phyloP scores from a whole-genome alignment of 2,888 invertebrate genomes.

The Deilephila elpenor region DNA sequence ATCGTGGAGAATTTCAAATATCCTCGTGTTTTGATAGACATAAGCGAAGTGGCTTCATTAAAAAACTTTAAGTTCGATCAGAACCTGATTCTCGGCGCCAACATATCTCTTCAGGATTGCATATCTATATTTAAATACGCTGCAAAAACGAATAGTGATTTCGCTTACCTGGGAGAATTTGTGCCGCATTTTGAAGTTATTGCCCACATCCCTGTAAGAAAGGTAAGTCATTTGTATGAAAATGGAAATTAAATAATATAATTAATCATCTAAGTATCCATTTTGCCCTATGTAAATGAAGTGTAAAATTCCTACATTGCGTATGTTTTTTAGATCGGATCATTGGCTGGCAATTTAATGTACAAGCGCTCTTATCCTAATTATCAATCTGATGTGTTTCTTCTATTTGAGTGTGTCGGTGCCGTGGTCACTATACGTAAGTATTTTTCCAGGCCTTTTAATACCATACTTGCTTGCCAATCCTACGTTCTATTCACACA shows the following conservation, averaged over 20 bases:
- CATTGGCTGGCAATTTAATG: conserved; percentile 88
- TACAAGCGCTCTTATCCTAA: conserved; percentile 84
- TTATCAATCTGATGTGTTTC: conserved; percentile 88
- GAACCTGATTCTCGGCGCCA: conserved; percentile 83
- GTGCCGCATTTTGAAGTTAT: conserved; percentile 85
- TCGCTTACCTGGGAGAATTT: conserved; percentile 81
- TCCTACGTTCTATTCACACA: too few relatives aligned
- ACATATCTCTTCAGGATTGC: conserved; percentile 82
- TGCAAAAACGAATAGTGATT: conserved; percentile 65
- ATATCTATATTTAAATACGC: conserved; percentile 76
- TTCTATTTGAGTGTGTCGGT: conserved; percentile 84
- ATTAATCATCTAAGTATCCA: not conserved
- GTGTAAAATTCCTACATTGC: too few relatives aligned
- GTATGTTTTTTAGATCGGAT: conserved; percentile 77
- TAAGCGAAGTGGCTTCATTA: conserved; percentile 62
- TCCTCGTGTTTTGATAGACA: conserved; percentile 63
- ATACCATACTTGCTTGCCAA: too few relatives aligned
- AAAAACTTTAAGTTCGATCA: conserved; percentile 66
- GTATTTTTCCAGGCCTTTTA: conserved; percentile 40
- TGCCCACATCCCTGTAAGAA: conserved; percentile 87
- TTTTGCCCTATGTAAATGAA: too few relatives aligned
- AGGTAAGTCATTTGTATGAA: conserved; percentile 66
- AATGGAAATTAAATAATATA: too few relatives aligned
- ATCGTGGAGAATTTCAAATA: conserved; percentile 63
- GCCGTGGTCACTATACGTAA: conserved; percentile 82